These are phyloP conservation scores for Psettodes erumei DNA, from an alignment of 2,113 vertebrate species.

Conservation along the genomic window DNA sequence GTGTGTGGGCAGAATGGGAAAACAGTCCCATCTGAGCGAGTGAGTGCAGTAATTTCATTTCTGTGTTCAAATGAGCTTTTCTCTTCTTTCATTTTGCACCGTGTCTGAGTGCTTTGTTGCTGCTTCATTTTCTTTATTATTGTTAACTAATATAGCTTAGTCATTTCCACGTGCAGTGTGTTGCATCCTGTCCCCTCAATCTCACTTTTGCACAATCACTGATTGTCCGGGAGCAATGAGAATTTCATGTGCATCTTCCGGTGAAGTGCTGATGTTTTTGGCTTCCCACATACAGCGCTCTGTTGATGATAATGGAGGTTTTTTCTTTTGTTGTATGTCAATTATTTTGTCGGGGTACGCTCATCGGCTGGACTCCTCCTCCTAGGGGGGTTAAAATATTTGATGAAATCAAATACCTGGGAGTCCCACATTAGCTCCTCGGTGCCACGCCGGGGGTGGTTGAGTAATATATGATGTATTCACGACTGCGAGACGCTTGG, in stretches of 20 bases:
- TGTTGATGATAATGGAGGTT: conserved; percentile 14
- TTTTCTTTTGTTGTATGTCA: conserved; percentile 38
- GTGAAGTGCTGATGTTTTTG: conserved; percentile 17
- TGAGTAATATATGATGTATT: conserved; percentile 80
- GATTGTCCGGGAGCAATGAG: conserved; percentile 44
- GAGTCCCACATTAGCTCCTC: conserved; percentile 27
- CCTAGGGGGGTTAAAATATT: conserved; percentile 20
- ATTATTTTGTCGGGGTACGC: conserved; percentile 54
- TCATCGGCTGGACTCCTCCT: conserved; percentile 38
- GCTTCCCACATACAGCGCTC: conserved; percentile 1
- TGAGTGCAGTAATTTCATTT: conserved; percentile 58
- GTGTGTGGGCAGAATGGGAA: conserved; percentile 49
- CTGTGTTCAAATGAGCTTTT: conserved; percentile 61
- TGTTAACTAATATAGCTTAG: conserved; percentile 45
- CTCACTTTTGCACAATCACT: conserved; percentile 26
- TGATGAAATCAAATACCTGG: conserved; percentile 53
- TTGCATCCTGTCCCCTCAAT: conserved; percentile 12
- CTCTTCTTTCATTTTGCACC: conserved; percentile 56
- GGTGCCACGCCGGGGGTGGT: conserved; percentile 48
- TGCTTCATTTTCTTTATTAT: conserved; percentile 60
- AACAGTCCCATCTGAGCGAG: conserved; percentile 52
- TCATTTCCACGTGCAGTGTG: conserved; percentile 35
- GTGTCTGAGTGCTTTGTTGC: conserved; percentile 44
- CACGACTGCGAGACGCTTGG: conserved; percentile 65
- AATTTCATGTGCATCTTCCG: conserved; percentile 33